Evolutionary conservation across 2,797 vertebrate species (phyloP), one percentile per base, ranked within the genome.

Genomic region (Smutsia gigantea): DNA sequence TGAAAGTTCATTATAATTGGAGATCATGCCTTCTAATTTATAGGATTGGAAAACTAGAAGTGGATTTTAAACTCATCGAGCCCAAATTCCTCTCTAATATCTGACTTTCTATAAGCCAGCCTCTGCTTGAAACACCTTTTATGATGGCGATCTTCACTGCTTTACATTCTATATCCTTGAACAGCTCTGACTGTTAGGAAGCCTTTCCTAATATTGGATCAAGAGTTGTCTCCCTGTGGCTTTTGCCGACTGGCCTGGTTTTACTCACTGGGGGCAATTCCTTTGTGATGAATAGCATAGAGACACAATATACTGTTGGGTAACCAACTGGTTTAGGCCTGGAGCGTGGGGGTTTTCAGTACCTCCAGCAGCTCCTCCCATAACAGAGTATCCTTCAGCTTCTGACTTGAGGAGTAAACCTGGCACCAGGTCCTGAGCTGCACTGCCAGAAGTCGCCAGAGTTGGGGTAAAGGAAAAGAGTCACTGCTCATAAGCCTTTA

Each of bases 91-190:
- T 68, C 39, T 95, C 71, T 87, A 53, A 66, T 81, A 69, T 68
- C 53, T 89, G 72, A 68, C 77, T 93, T 93, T 94, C 61, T 83
- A 14, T 39, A 92, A 87, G 31, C 31, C 42, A 69, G 18, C 37
- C 34, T 88, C 39, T 88, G 21, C 55, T 82, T 27, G n/a, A 88
- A 94, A 94, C 25, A 46, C 23, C 42, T 61, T 84, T 79, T 49
- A 13, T 39, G n/a, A 39, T 37, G 14, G 31, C 11, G 34, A 39
- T 82, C 64, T 46, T 69, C 69, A 53, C n/a, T 85, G 55, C n/a
- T 85, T 66, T 94, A 34, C 46, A 63, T 31, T 84, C 55, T 68
- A 13, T 57, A 13, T 57, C 29, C 42, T 81, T 75, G 55, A 79
- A 59, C 19, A 66, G 72, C 42, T 63, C 84, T 68, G n/a, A 72